Evolutionary conservation across 2,797 vertebrate genomes (phyloP), one percentile per base, ranked within the genome.

Genomic region (Syngnathus rostellatus): DNA sequence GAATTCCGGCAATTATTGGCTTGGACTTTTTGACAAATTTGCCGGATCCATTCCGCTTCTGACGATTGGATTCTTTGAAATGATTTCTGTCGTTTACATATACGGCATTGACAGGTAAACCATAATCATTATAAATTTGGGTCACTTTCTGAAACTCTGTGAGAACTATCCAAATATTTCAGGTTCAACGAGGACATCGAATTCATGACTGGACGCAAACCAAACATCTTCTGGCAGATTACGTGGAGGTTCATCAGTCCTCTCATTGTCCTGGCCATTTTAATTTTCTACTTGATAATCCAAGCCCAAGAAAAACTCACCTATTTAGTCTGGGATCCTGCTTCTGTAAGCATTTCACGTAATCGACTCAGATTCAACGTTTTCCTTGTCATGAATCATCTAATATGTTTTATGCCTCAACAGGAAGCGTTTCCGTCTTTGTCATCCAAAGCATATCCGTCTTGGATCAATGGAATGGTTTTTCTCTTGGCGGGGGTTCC

Each of bases 41-140:
- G 94, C 94, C 5, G 94, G 94, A 65, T 99, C 97, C 14, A 91
- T 98, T 66, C 95, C 97, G 1, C 85, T 99, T 66, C 87, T 98
- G n/a, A 77, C 92, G 64, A 92, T 95, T 6, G 95, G 93, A n/a
- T 91, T 99, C 74, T 93, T 86, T 69, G 95, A 99, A 86, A 93
- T 95, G 93, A 87, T 94, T 41, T 67, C 92, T 0, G 91, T 98
- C 0, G 86, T 91, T 69, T 94, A 98, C 72, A 71, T 99, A 66
- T 98, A 98, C 0, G 96, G 96, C 41, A 75, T 89, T 17, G 88
- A 88, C 72, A 88, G 88, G 88, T 88, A 17, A 46, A 48, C 45
- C 45, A 71, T 74, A 21, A 37, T 1, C 19, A 40, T 14, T 14
- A 38, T 31, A 1, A 19, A 3, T 4, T 38, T 11, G 0, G 37